Base-by-base conservation (phyloP, 2,113 vertebrate genomes). In the Perognathus longimembris region DNA sequence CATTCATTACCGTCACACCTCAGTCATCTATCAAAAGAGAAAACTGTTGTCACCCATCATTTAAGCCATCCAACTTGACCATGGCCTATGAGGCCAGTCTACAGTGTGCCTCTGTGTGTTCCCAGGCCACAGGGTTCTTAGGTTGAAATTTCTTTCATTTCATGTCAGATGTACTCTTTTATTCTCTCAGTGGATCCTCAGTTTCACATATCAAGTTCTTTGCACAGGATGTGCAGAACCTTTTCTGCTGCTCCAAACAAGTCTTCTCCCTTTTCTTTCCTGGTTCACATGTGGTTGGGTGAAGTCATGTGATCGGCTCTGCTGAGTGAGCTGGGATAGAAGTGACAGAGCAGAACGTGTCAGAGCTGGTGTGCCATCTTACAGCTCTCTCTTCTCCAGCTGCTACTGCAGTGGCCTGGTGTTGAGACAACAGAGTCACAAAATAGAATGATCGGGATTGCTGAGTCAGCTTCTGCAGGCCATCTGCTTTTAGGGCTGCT, bases 321-420 rank as follows among this genome's bases (percentile, higher is more conserved):
- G 84, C 84, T 38, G 50, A 71, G n/a, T 69, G 73, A 82, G 22
- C 76, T 64, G 73, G 74, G 74, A 42, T 15, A 34, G 92, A 73
- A 63, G 34, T 66, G 61, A 85, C 79, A 67, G 12, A 26, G 38
- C 50, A 36, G 64, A 82, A n/a, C 17, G 34, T 12, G 26, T 12
- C 67, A 82, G 78, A 57, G 88, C 61, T 59, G 38, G 9, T 21
- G 71, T 45, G 59, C 74, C 79, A 0, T 42, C 50, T 73, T 45
- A 45, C 63, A 84, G 83, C 40, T 64, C 84, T 81, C 67, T 28
- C 20, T 63, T 24, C 17, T 36, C 0, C 59, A 63, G 88, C 89
- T 71, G 38, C 75, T 17, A 0, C 24, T 0, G 0, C 10, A 24
- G 61, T 63, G 54, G 59, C n/a, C n/a, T 3, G 7, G 30, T 90